Evolutionary conservation across 2,888 invertebrate species (phyloP).

Genomic region (Sphecodes monilicornis): DNA sequence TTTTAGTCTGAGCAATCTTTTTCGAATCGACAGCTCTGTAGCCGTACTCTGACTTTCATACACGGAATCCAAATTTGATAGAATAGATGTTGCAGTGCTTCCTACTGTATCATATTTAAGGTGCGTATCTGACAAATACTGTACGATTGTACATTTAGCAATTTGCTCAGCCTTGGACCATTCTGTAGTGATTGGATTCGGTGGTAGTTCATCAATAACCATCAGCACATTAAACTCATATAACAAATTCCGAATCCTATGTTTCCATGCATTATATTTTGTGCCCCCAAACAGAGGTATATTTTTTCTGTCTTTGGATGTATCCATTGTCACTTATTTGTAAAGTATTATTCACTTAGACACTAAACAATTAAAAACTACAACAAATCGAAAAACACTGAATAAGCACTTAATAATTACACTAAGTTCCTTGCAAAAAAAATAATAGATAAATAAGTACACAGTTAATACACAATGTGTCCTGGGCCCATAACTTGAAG

Average conservation of each 20-base stretch:
- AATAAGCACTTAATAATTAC: too few relatives aligned
- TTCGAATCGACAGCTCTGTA: too few relatives aligned
- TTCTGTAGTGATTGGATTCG: background rate
- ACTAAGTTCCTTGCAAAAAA: too few relatives aligned
- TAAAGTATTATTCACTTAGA: too few relatives aligned
- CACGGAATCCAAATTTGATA: background rate
- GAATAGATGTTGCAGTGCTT: constrained; percentile 1
- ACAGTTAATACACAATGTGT: too few relatives aligned
- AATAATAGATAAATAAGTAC: too few relatives aligned
- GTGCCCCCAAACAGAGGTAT: background rate
- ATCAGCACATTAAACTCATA: background rate
- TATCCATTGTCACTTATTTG: too few relatives aligned
- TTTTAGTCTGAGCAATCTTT: too few relatives aligned
- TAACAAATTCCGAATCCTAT: constrained; percentile 9
- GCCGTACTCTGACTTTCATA: too few relatives aligned
- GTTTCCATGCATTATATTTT: constrained; percentile 7
- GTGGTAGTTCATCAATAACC: background rate
- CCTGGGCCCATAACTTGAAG: too few relatives aligned
- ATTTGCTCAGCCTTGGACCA: constrained; percentile 4
- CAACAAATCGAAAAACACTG: too few relatives aligned
- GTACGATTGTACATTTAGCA: constrained; percentile 8
- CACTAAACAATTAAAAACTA: too few relatives aligned
- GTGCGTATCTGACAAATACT: constrained; percentile 2
- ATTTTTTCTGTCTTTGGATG: background rate
- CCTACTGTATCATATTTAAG: constrained; percentile 1